A percentile compares a stretch with the other conserved stretches of the same genome.
These are phyloP conservation scores for Enteromius trimaculatus DNA, from an alignment of 2,797 vertebrate genomes.

Conservation along the genomic window DNA sequence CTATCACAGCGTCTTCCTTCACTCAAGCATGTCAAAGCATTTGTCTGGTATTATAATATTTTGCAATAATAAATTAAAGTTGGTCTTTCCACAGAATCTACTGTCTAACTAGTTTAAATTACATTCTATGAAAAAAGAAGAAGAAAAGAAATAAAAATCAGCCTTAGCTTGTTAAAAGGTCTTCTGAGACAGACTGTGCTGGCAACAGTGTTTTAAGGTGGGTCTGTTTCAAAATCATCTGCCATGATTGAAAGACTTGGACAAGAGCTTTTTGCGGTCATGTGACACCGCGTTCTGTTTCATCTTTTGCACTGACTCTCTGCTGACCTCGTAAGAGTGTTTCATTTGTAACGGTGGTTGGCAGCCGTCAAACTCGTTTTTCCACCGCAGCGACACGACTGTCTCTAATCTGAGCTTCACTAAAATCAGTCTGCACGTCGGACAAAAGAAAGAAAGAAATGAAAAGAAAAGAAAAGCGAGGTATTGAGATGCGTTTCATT, in stretches of 20 bases:
- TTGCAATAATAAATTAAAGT: slow-evolving; percentile 6
- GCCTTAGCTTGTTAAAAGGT: slow-evolving; percentile 2
- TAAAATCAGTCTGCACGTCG: slow-evolving; percentile 43
- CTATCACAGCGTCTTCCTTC: not conserved
- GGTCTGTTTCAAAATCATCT: slow-evolving; percentile 20
- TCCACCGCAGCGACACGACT: slow-evolving; percentile 55
- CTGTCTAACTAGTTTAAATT: not conserved
- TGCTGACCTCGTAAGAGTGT: slow-evolving; percentile 44
- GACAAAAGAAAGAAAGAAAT: slow-evolving; percentile 44
- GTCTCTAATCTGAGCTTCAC: slow-evolving; percentile 36
- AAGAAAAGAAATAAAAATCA: not conserved
- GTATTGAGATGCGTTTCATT: slow-evolving; percentile 56
- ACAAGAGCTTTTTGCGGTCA: slow-evolving; percentile 19
- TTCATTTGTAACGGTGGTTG: slow-evolving; percentile 42
- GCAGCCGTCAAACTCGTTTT: slow-evolving; percentile 55
- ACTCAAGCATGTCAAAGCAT: not conserved
- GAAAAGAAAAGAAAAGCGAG: slow-evolving; percentile 50
- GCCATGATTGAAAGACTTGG: slow-evolving; percentile 24
- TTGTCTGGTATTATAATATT: not conserved
- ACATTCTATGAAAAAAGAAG: not conserved
- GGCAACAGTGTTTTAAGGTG: slow-evolving; percentile 14
- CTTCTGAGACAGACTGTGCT: not conserved
- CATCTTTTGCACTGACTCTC: slow-evolving; percentile 44
- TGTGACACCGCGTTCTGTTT: slow-evolving; percentile 2
- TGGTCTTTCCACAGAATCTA: not conserved